A percentile compares a stretch with the other conserved stretches of the same genome.
Conservation (phyloP, 2,113 vertebrate species). For the Heterotilapia buettikoferi region DNA sequence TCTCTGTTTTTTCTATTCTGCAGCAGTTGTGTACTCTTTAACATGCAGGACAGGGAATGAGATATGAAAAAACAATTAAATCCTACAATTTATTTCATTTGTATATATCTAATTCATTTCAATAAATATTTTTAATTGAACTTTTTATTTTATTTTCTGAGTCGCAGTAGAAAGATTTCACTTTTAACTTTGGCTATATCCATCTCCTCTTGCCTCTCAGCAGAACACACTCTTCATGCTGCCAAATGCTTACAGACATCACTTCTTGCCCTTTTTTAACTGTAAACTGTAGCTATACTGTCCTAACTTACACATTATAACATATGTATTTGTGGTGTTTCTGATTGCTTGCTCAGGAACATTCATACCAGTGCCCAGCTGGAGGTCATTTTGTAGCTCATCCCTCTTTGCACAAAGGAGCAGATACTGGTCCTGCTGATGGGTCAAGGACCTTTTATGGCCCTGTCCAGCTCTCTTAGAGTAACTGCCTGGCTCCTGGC, state of each 20-base stretch:
- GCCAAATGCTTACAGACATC: background rate
- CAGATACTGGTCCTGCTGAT: background rate
- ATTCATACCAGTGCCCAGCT: background rate
- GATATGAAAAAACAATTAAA: background rate
- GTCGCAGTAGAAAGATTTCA: background rate
- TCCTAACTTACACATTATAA: background rate
- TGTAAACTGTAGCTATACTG: background rate
- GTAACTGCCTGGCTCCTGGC: background rate
- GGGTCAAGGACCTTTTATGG: background rate
- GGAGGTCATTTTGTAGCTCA: background rate
- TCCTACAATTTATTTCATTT: background rate
- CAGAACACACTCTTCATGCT: background rate
- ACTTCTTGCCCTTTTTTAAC: background rate
- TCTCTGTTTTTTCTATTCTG: background rate
- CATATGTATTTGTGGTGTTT: background rate
- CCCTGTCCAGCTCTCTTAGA: background rate
- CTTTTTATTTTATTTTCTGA: background rate
- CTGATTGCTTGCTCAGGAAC: background rate
- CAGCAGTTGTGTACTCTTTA: background rate
- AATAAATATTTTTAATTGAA: background rate
- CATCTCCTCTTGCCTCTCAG: background rate
- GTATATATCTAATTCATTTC: background rate
- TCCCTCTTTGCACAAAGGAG: background rate
- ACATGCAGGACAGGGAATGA: no score
- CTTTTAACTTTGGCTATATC: background rate